Evolutionary conservation across 2,113 vertebrate genomes (phyloP), one percentile per base, ranked within the genome.

Genomic region (Vidua macroura): DNA sequence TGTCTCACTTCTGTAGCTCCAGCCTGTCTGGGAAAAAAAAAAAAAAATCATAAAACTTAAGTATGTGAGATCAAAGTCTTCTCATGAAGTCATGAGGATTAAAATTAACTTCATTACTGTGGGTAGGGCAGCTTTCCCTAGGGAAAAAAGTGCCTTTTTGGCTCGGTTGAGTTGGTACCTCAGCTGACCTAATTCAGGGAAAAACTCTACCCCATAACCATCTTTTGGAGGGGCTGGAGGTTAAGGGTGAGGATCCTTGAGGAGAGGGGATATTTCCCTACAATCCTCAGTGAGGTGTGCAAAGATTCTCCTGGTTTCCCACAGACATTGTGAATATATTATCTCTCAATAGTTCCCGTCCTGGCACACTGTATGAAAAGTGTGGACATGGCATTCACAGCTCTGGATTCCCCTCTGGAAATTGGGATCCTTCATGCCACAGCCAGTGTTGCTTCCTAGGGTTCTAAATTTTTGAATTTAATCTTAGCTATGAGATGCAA

Each of bases 81-180:
- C n/a, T 74, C 48, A 46, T 5, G 3, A 81, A 95, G 52, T 49
- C 64, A 78, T 7, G 64, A 7, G 1, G 63, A 83, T 77, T 90
- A 69, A 77, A 91, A 78, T 70, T 63, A 91, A 78, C 78, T 83
- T 91, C 41, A 52, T 78, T 89, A 49, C 51, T 84, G 51, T 86
- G 81, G 51, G 69, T 25, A 81, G 39, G 78, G 27, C 46, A 75
- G 66, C 48, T 44, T 89, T 92, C 60, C 81, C 64, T 56, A 28
- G 64, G 69, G 89, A 89, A 87, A 86, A 80, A 72, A 6, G 2
- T 33, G 21, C 23, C 4, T 5, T 46, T 76, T 39, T 76, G 44
- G 27, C 55, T 68, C 27, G 52, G 11, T 20, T 82, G 81, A 68
- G 74, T n/a, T 55, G 22, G 20, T 44, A 88, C 72, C 41, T 72